These are phyloP conservation scores for Chrysina gloriosa DNA, from an alignment of 2,888 invertebrate genomes.

Conservation along the genomic window DNA sequence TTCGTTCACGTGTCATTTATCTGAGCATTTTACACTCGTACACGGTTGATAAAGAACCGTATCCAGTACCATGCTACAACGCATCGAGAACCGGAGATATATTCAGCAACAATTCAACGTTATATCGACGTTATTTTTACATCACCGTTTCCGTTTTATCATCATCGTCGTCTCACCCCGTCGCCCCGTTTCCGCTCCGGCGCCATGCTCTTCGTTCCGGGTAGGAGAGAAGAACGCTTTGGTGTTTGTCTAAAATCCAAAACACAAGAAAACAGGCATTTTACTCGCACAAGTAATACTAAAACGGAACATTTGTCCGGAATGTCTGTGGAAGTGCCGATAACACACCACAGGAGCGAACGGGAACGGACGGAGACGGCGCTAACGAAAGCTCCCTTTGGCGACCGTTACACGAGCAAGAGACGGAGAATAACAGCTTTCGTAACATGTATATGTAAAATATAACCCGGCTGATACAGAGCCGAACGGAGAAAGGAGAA, in stretches of 20 bases:
- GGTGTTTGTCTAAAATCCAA: slow-evolving; percentile 33
- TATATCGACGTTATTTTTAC: slow-evolving; percentile 22
- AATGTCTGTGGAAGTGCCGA: slow-evolving; percentile 43
- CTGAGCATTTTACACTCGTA: slow-evolving; percentile 13
- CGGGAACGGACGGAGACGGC: slow-evolving; percentile 15
- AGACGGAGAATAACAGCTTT: slow-evolving; percentile 48
- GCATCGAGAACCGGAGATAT: slow-evolving; percentile 10
- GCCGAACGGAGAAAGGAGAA: slow-evolving; percentile 20
- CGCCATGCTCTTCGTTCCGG: background rate
- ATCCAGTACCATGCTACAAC: background rate
- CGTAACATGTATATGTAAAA: slow-evolving; percentile 48
- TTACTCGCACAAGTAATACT: slow-evolving; percentile 42
- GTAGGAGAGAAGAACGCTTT: slow-evolving; percentile 6
- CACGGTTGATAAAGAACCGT: background rate
- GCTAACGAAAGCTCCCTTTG: slow-evolving; percentile 8
- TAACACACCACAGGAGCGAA: slow-evolving; percentile 34
- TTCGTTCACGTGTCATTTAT: slow-evolving; percentile 24
- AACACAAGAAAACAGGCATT: slow-evolving; percentile 41
- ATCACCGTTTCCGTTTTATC: slow-evolving; percentile 21
- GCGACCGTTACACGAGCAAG: slow-evolving; percentile 20
- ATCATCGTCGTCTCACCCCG: background rate
- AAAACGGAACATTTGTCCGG: slow-evolving; percentile 44
- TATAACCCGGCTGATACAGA: slow-evolving; percentile 42
- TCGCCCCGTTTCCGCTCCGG: too few species aligned
- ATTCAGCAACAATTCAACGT: slow-evolving; percentile 20